These are phyloP conservation scores for Tachuris rubrigastra DNA, from an alignment of 2,113 vertebrate genomes.

Conservation along the genomic window DNA sequence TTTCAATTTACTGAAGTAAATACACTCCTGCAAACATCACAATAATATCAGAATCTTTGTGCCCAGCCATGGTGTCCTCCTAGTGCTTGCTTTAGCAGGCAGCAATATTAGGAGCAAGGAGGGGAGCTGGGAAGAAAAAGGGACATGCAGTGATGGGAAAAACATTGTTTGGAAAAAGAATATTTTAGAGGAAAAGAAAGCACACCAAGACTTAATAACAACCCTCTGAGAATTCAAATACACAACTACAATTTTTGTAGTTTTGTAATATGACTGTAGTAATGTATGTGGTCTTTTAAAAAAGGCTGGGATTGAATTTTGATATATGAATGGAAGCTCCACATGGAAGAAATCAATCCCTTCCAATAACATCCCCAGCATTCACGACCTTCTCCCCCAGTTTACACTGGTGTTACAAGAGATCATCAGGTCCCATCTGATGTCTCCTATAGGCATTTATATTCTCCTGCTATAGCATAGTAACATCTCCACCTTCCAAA, in stretches of 20 bases:
- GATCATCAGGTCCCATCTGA: background rate
- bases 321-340: background rate
- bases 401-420: background rate
- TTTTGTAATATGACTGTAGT: background rate
- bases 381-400: background rate
- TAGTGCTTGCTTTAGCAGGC: background rate
- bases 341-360: background rate
- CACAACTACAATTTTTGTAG: too few relatives aligned
- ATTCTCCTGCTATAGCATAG: background rate
- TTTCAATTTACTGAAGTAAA: background rate
- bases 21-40: background rate
- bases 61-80: background rate
- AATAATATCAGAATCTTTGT: background rate
- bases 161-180: background rate
- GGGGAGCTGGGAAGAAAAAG: background rate
- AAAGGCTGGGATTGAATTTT: background rate
- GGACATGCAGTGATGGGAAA: background rate
- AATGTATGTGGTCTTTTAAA: background rate
- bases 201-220: rapidly evolving
- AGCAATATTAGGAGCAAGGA: background rate
- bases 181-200: background rate
- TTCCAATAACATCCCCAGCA: background rate
- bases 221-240: background rate
- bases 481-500: background rate
- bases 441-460: background rate